Evolutionary conservation across 2,797 vertebrate species (phyloP), one percentile per base, ranked within the genome.

Genomic region (Caiman crocodilus): DNA sequence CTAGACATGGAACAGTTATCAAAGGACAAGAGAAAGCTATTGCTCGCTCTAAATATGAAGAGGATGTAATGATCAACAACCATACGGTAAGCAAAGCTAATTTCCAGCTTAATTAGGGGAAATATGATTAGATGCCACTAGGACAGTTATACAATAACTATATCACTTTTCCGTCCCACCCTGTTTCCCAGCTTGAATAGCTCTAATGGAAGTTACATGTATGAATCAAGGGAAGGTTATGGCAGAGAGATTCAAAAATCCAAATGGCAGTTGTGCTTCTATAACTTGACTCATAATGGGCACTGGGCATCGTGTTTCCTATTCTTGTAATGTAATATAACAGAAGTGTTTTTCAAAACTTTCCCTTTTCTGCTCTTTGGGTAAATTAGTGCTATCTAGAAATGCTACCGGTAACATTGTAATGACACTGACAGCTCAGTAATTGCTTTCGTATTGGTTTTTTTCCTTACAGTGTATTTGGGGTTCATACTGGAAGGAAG

Each of bases 401-500:
- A 61, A 21, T 10, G 18, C 55, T 67, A 23, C 82, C 20, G 87
- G 60, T n/a, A 82, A 25, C 23, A 1, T 0, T 1, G 20, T 15
- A 67, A 7, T 58, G 2, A 64, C 4, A 0, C 25, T 28, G 6
- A n/a, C 55, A 50, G 13, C 3, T 21, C 20, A 69, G 1, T 55
- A n/a, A 75, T 42, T 86, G 50, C 35, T 92, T 0, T 82, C 82
- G 2, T 93, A 65, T 60, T 15, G 2, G 20, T 21, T 82, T 94
- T 69, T 89, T 92, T 73, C 84, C 89, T 84, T 97, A 16, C 96
- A 99, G 99, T 99, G 98, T 94, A 99, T 99, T 92, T 99, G 99
- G 99, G 99, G 99, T 9, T 99, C 99, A 0, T 99, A 98, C 79
- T 99, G 99, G 99, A 99, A 98, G 85, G 99, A 99, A 11, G 99